A percentile compares a stretch with the other conserved stretches of the same genome.
Evolutionary conservation across 2,797 vertebrate genomes (phyloP).

Genomic region (Xiphorhynchus erythropygius): DNA sequence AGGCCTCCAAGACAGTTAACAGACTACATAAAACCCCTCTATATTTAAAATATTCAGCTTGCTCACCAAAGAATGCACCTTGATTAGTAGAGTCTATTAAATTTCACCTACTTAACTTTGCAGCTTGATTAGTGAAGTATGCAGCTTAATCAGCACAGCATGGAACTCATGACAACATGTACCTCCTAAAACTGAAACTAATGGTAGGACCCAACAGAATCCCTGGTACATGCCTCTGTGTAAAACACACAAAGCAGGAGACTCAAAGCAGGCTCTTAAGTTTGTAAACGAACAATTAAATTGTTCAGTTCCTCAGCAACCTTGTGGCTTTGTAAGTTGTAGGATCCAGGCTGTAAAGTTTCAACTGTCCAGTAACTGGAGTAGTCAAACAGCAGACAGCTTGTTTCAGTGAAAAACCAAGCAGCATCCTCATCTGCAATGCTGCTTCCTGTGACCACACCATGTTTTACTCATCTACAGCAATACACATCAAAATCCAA

Average conservation of each 20-base stretch:
- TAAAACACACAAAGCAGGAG: neutral
- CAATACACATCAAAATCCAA: neutral
- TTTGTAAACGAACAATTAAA: neutral
- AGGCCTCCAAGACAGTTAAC: slow-evolving; percentile 9
- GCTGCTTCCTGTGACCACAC: neutral
- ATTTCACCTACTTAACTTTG: slow-evolving; percentile 73
- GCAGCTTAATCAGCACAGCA: slow-evolving; percentile 71
- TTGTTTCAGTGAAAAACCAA: neutral
- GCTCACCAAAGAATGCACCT: slow-evolving; percentile 68
- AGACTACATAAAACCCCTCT: slow-evolving; percentile 25
- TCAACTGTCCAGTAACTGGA: neutral
- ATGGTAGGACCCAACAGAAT: slow-evolving; percentile 15
- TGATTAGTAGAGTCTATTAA: slow-evolving; percentile 74
- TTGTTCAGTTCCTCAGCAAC: neutral
- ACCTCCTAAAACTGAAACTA: slow-evolving; percentile 52
- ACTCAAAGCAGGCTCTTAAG: neutral
- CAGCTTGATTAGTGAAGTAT: slow-evolving; percentile 75
- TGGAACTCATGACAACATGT: slow-evolving; percentile 46
- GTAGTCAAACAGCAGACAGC: neutral
- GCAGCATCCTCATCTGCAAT: neutral
- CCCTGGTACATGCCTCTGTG: neutral
- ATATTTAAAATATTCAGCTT: slow-evolving; percentile 73
- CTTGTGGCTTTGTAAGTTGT: neutral
- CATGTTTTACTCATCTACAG: neutral
- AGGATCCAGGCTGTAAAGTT: neutral